phyloP scores from a whole-genome alignment of 2,888 invertebrate species.

The Heteromurus nitidus region DNA sequence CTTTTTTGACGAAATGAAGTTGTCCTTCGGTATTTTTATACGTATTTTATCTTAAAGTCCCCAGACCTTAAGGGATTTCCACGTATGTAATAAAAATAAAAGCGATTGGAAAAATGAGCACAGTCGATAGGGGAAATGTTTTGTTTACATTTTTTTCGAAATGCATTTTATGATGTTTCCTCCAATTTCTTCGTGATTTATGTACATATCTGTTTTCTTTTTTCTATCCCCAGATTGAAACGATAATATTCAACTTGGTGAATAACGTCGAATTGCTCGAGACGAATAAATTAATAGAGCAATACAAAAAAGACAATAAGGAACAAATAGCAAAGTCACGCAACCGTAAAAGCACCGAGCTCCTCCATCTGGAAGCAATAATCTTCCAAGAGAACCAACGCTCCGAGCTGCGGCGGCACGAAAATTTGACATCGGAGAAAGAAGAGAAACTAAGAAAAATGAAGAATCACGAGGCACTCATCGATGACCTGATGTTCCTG shows the following conservation, averaged over 20 bases:
- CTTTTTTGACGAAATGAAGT: too few species aligned
- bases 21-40: too few species aligned
- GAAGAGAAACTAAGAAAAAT: conserved; percentile 86
- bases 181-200: not conserved
- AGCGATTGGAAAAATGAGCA: too few species aligned
- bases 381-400: conserved; percentile 87
- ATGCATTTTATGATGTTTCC: too few species aligned
- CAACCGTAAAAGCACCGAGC: conserved; percentile 81
- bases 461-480: conserved; percentile 91
- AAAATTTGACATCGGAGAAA: conserved; percentile 81
- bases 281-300: conserved; percentile 92
- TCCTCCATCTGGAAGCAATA: conserved; percentile 90
- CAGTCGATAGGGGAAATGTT: too few species aligned
- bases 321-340: conserved; percentile 77
- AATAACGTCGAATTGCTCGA: conserved; percentile 92
- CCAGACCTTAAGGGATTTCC: too few species aligned
- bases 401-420: conserved; percentile 84
- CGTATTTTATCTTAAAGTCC: too few species aligned
- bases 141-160: too few species aligned
- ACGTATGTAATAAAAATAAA: too few species aligned
- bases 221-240: conserved; percentile 80
- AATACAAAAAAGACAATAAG: conserved; percentile 92
- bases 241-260: conserved; percentile 91
- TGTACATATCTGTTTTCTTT: not conserved
- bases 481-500: conserved; percentile 94